phyloP scores from a whole-genome alignment of 1,140 invertebrate species.

The Heterodera schachtii region DNA sequence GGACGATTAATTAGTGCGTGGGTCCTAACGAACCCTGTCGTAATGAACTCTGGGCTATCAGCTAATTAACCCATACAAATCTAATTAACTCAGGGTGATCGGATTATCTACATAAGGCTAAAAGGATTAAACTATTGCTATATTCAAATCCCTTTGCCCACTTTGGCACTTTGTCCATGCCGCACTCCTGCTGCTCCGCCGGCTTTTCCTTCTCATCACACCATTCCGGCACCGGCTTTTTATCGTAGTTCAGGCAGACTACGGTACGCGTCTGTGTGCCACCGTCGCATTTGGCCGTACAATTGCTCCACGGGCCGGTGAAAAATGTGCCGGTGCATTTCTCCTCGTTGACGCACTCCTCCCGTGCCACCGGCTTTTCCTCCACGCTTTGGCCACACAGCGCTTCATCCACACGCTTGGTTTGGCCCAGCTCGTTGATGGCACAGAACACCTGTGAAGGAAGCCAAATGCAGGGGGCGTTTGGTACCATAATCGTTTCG shows the following conservation, averaged over 20 bases:
- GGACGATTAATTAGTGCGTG: too few relatives aligned
- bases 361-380: slow-evolving; percentile 66
- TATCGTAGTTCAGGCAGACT: slow-evolving; percentile 78
- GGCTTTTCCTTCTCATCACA: slow-evolving; percentile 75
- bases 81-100: too few relatives aligned
- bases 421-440: slow-evolving; percentile 71
- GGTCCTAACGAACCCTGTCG: too few relatives aligned
- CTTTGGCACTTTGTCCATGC: slow-evolving; percentile 72
- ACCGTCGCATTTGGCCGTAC: slow-evolving; percentile 74
- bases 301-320: slow-evolving; percentile 78
- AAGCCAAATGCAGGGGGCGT: too few relatives aligned
- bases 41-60: too few relatives aligned
- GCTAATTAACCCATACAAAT: too few relatives aligned
- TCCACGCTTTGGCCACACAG: slow-evolving; percentile 72
- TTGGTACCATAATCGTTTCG: too few relatives aligned
- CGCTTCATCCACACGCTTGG: slow-evolving; percentile 74
- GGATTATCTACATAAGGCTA: too few relatives aligned
- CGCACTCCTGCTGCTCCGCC: slow-evolving; percentile 76
- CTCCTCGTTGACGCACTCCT: slow-evolving; percentile 70
- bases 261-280: slow-evolving; percentile 77
- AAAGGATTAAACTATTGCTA: too few relatives aligned
- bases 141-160: not conserved
- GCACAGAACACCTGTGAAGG: slow-evolving; percentile 71
- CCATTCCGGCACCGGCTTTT: slow-evolving; percentile 70
- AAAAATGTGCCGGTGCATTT: slow-evolving; percentile 85